Base-by-base conservation (phyloP, 2,797 vertebrate genomes). In the Etheostoma nigrum region DNA sequence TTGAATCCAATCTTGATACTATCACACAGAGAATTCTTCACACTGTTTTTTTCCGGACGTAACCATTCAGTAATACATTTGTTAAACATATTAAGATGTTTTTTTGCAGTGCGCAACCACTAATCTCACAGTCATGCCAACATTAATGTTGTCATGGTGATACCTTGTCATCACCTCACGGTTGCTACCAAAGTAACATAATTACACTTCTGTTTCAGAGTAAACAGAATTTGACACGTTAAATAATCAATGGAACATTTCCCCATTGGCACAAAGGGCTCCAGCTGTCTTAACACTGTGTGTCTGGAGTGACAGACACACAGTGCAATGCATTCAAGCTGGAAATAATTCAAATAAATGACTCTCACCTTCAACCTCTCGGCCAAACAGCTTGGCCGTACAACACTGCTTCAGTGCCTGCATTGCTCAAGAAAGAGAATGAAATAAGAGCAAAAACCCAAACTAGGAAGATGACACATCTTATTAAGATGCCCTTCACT, bases 191-290 rank as follows among this genome's bases (percentile, higher is more conserved):
- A 67, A 76, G 69, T 74, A 82, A 65, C 67, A 60, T 81, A 71
- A 86, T 80, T 42, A 67, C 51, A 49, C 27, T 23, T 58, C 51
- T 21, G 21, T 30, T 84, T 57, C 60, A 79, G 67, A 54, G 55
- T 68, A 81, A 89, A 85, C 57, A 82, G 21, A 71, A 53, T 67
- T 67, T 80, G 82, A 84, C 75, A 70, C 40, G 70, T 36, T 72
- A 77, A 89, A 86, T 74, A 89, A 88, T 86, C 75, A 79, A 78
- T 23, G 30, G 44, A 33, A 25, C 64, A 16, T 74, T 86, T 82
- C 74, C 76, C 67, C 72, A 77, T 72, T 84, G 64, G 62, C 65
- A 62, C 63, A 45, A 59, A 63, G 33, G 12, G 16, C 65, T 80
- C 67, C 83, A 87, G 82, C 75, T 88, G 90, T 72, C 77, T 63